A percentile compares a stretch with the other conserved stretches of the same genome.
phyloP scores from a whole-genome alignment of 2,888 invertebrate genomes.

The Formica aserva region DNA sequence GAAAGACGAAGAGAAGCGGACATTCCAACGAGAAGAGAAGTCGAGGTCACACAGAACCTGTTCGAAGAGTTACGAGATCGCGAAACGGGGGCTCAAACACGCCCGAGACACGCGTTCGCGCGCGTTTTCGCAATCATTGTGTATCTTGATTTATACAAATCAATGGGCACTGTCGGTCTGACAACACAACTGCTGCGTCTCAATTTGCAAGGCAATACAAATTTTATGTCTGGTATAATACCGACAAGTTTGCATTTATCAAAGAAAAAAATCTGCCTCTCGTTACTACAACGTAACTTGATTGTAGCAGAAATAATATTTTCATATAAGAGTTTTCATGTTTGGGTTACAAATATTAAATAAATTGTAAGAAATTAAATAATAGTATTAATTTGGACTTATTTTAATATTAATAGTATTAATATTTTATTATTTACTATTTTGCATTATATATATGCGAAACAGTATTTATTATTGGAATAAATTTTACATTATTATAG shows the following conservation, averaged over 20 bases:
- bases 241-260: not conserved
- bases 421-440: not conserved
- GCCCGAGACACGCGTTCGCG: constrained; percentile 47
- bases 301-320: not conserved
- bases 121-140: constrained; percentile 46
- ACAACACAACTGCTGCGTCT: constrained; percentile 10
- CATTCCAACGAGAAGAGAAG: constrained; percentile 57
- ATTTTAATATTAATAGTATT: not conserved
- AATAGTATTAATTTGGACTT: not conserved
- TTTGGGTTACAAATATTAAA: not conserved
- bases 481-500: not conserved
- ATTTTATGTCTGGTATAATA: constrained; percentile 15
- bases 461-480: constrained; percentile 2
- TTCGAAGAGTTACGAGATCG: constrained; percentile 63
- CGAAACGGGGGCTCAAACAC: constrained; percentile 48
- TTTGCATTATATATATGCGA: not conserved
- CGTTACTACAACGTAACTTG: not conserved
- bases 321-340: not conserved
- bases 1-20: constrained; percentile 21
- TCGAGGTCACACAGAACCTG: constrained; percentile 60
- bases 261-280: not conserved
- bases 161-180: constrained; percentile 13
- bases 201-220: constrained; percentile 25
- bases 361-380: not conserved
- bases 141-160: constrained; percentile 42